Evolutionary conservation across 2,888 invertebrate species (phyloP).

Genomic region (Erebia epiphron): DNA sequence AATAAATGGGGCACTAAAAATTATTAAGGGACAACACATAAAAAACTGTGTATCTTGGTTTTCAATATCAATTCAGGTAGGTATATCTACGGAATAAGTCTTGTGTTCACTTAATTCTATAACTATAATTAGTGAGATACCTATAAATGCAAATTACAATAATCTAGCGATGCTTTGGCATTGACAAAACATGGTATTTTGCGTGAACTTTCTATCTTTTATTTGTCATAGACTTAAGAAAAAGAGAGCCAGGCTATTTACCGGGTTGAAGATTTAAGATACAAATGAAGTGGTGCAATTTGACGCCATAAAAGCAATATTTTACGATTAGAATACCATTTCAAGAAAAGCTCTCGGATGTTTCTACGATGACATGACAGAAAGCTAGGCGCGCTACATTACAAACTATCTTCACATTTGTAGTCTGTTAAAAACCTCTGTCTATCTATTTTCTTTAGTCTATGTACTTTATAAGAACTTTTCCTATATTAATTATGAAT

Average conservation of each 20-base stretch:
- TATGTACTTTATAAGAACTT: slow-evolving; percentile 12
- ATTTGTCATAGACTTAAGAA: slow-evolving; percentile 16
- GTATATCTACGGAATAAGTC: slow-evolving; percentile 78
- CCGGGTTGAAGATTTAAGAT: no score
- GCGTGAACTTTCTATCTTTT: slow-evolving; percentile 40
- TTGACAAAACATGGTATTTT: slow-evolving; percentile 80
- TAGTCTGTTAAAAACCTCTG: background rate
- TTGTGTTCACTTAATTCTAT: slow-evolving; percentile 75
- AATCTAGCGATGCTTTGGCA: slow-evolving; percentile 84
- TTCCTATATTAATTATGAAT: slow-evolving; percentile 9
- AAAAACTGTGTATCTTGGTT: background rate
- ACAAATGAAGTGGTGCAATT: no score
- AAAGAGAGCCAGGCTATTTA: background rate
- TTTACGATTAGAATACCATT: background rate
- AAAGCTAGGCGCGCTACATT: no score
- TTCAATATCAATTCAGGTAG: slow-evolving; percentile 34
- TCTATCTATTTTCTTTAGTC: slow-evolving; percentile 7
- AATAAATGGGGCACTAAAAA: no score
- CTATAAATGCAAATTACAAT: slow-evolving; percentile 82
- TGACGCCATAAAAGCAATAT: background rate
- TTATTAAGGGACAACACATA: background rate
- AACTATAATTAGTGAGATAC: slow-evolving; percentile 80
- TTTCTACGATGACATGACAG: no score
- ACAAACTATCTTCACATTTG: background rate
- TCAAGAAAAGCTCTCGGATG: no score